Evolutionary conservation across 2,113 vertebrate species (phyloP), one percentile per base, ranked within the genome.

Genomic region (Pitta sordida): DNA sequence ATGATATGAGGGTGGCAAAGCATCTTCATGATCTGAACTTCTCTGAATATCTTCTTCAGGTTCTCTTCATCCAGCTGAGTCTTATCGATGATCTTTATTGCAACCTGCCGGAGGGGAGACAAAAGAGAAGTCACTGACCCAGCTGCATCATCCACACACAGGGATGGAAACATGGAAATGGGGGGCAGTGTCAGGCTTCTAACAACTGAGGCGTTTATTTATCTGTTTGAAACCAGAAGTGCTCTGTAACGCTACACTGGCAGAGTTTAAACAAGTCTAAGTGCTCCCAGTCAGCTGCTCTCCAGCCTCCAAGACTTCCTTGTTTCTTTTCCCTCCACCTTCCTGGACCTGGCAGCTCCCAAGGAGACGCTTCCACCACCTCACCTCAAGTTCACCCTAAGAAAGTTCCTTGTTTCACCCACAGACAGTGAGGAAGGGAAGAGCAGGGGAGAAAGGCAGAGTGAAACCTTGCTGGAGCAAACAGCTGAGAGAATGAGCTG

Each of bases 21-120:
- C 98, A 99, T 98, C 98, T 99, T 99, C 99, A 99, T 99, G 91
- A 99, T 99, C 97, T 99, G 99, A 68, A 99, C 99, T 96, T 99
- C 99, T 91, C 99, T 97, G 95, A 99, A 99, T 83, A 99, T 99
- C 98, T 99, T 99, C 97, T 99, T 99, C 92, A 99, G 98, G 96
- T 99, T 99, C 97, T 99, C 99, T 46, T 99, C 99, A 44, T 99
- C 99, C 96, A 99, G 97, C 97, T 99, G 99, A 13, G 98, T 99
- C 97, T 99, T 99, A 90, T 99, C 99, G 76, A 99, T 99, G 46
- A 99, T 99, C 98, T 99, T 99, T 93, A 99, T 99, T 1, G 99
- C 99, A 94, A 99, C 99, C 99, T 99, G 94, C 34, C 39, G 69
- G 41, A 67, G 13, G 24, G 80, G 23, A 86, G 73, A 65, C 48